Base-by-base conservation (phyloP, 2,888 invertebrate species). In the Dione juno region DNA sequence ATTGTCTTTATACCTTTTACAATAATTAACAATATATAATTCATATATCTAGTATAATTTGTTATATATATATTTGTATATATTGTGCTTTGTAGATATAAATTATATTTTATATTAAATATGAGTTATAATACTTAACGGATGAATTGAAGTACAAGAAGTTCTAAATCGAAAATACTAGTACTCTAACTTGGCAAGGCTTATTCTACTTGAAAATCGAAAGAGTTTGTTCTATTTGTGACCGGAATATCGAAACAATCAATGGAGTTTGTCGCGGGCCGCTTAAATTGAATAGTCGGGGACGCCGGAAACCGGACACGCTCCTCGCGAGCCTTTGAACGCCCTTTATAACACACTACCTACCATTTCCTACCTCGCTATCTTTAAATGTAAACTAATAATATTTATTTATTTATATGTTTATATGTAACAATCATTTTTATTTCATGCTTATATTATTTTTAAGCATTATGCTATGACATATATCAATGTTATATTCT, bases 171-270 rank as follows among this genome's bases (percentile, higher is more conserved):
- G 45, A 13, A 35, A 67, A 21, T 16, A 10, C 50, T 52, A 28
- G 59, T 59, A 16, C 16, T 28, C 40, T 19, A 50, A 43, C 40
- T 59, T 67, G 48, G 50, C 48, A 45, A 40, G 54, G 40, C 54
- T 69, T 69, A 48, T 45, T 57, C 35, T 45, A 40, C 54, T 64
- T 40, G 53, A 40, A 71, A 71, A 73, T 71, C 45, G 78, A 79
- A 75, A 80, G 79, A 82, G 80, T 82, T 79, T 82, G 80, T 75
- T 71, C 80, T 79, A 83, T 81, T 82, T 87, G 89, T 87, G 90
- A 86, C 83, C 86, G 87, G 91, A 92, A 92, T 92, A 90, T 87
- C 87, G 90, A 91, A 87, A 90, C 90, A 92, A 92, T 91, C 90
- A 91, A 88, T 88, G 87, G 82, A 91, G 91, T 91, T 90, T 87